phyloP scores from a whole-genome alignment of 2,888 invertebrate species.

The Alcis repandata region DNA sequence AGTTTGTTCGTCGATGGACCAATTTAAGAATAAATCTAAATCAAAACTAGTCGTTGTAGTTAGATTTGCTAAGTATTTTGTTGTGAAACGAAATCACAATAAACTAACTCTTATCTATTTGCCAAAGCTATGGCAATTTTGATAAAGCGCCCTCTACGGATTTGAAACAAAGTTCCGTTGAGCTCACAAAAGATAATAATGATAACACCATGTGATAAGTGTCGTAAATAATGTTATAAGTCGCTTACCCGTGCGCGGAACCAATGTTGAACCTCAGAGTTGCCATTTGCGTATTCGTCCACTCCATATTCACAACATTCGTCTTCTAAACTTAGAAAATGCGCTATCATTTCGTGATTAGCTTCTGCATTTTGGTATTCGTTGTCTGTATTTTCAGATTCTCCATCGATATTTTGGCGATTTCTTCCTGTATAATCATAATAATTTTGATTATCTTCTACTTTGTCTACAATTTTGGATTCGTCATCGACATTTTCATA shows the following conservation, averaged over 20 bases:
- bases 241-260: conserved; percentile 35
- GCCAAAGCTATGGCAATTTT: neutral
- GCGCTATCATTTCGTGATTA: neutral
- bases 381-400: neutral
- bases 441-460: neutral
- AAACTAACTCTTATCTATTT: neutral
- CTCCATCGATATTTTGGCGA: neutral
- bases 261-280: conserved; percentile 17
- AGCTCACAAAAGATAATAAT: conserved; percentile 17
- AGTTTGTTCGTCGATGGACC: too few relatives aligned
- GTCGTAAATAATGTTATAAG: conserved; percentile 12
- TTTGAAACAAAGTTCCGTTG: neutral
- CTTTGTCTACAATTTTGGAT: neutral
- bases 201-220: conserved; percentile 21
- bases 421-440: neutral
- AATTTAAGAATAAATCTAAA: too few relatives aligned
- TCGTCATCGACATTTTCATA: neutral
- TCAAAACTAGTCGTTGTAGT: neutral
- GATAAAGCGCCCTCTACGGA: conserved; percentile 9
- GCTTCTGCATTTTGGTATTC: neutral
- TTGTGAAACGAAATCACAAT: neutral
- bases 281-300: conserved; percentile 16
- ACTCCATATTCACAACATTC: neutral
- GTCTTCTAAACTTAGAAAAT: neutral
- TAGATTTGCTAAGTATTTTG: neutral